Evolutionary conservation across 2,797 vertebrate species (phyloP), one percentile per base, ranked within the genome.

Genomic region (Rousettus madagascariensis): DNA sequence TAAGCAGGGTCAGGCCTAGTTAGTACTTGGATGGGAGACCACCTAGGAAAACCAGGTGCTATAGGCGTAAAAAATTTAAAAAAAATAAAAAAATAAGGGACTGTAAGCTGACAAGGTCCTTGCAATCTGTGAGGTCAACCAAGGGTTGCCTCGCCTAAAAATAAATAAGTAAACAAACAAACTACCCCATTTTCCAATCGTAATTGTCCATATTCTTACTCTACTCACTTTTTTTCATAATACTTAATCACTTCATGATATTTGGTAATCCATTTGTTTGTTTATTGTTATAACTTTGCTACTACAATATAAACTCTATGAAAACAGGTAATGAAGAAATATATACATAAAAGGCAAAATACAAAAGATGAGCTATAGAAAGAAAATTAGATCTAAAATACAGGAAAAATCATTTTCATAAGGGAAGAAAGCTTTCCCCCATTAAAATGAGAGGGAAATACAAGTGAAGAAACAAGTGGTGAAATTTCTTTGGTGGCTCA

Each of bases 271-370:
- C 36, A 75, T 66, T 59, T 68, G 30, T 46, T 89, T 82, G 51
- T 41, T 91, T 84, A 51, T 19, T 75, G 2, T 41, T 41, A 63
- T 53, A 49, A 84, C 41, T 92, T 75, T 11, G 28, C 68, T 69
- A 75, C 19, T 75, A 91, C 5, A 74, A 69, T 30, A 33, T 77
- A 77, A 94, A 83, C 15, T 38, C 28, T 28, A 74, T 26, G 55
- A 91, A 75, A 95, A 88, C 90, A 16, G 43, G 30, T 28, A 80
- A 77, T 57, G 26, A 94, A 92, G 63, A 97, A 49, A 85, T 36
- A 86, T 1, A 61, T 68, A 38, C 7, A 71, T 38, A 68, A 55
- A 57, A 80, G 33, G 2, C 55, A 68, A 95, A 95, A 85, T 20
- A 78, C 0, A 83, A 93, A 94, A 91, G 63, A 86, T 66, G 22